These are phyloP conservation scores for Dioctria linearis DNA, from an alignment of 2,888 invertebrate genomes.

Conservation along the genomic window DNA sequence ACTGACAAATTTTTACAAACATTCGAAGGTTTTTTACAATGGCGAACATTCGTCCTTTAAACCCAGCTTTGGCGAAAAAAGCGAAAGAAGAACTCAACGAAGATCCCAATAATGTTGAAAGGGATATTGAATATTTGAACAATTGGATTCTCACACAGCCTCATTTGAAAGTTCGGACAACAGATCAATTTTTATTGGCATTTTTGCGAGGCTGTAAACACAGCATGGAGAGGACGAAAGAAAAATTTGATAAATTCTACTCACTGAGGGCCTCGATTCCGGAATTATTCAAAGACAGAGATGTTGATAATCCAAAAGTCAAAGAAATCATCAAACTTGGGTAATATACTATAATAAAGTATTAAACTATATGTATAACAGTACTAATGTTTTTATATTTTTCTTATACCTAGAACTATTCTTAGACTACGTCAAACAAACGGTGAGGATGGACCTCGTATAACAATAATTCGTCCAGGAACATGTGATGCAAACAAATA, in stretches of 20 bases:
- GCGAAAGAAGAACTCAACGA: slow-evolving; percentile 48
- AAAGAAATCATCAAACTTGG: slow-evolving; percentile 65
- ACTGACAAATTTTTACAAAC: too few species aligned
- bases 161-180: slow-evolving; percentile 59
- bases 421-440: slow-evolving; percentile 61
- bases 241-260: slow-evolving; percentile 75
- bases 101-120: too few species aligned
- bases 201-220: slow-evolving; percentile 74
- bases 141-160: too few species aligned
- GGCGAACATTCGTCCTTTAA: too few species aligned
- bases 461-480: slow-evolving; percentile 73
- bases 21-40: neutral
- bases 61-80: too few species aligned
- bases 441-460: slow-evolving; percentile 69
- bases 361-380: neutral
- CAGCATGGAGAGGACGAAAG: slow-evolving; percentile 73
- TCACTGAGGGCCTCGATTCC: slow-evolving; percentile 74
- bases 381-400: neutral
- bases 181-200: slow-evolving; percentile 72
- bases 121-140: too few species aligned
- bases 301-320: slow-evolving; percentile 64
- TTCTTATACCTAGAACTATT: slow-evolving; percentile 63
- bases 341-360: slow-evolving; percentile 60
- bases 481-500: slow-evolving; percentile 71
- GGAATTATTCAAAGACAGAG: slow-evolving; percentile 72